Evolutionary conservation across 2,797 vertebrate genomes (phyloP).

Genomic region (Sarcophilus harrisii): DNA sequence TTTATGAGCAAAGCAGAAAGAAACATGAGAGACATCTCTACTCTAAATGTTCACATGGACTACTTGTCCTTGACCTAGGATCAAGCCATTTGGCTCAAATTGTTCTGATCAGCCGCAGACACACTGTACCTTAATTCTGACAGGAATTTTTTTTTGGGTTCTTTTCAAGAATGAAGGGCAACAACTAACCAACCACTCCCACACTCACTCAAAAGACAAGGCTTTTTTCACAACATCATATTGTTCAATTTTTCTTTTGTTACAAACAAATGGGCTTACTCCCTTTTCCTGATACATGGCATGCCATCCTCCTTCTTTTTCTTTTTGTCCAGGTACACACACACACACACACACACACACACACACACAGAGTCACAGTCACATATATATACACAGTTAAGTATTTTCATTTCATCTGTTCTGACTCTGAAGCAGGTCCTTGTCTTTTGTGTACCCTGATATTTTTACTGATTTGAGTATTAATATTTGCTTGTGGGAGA

Average conservation of each 20-base stretch:
- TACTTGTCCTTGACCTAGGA: no score
- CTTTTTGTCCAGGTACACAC: background rate
- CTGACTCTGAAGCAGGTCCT: background rate
- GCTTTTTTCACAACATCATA: background rate
- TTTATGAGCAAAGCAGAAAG: no score
- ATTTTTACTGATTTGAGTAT: background rate
- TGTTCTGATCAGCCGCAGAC: no score
- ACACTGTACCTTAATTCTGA: no score
- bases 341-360: background rate
- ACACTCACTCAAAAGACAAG: background rate
- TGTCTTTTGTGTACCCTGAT: background rate
- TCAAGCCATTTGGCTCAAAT: no score
- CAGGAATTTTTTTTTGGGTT: no score
- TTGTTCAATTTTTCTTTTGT: background rate
- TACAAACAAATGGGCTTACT: background rate
- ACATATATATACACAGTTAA: background rate
- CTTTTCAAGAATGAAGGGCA: no score
- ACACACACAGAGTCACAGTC: background rate
- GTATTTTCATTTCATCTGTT: background rate
- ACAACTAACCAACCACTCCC: background rate
- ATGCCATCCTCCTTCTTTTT: background rate
- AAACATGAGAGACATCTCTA: no score
- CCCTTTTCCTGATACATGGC: background rate
- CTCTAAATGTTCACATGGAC: no score
- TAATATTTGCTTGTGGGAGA: background rate